phyloP scores from a whole-genome alignment of 35 echinoderm and acorn worm genomes.

The Amphiura filiformis region DNA sequence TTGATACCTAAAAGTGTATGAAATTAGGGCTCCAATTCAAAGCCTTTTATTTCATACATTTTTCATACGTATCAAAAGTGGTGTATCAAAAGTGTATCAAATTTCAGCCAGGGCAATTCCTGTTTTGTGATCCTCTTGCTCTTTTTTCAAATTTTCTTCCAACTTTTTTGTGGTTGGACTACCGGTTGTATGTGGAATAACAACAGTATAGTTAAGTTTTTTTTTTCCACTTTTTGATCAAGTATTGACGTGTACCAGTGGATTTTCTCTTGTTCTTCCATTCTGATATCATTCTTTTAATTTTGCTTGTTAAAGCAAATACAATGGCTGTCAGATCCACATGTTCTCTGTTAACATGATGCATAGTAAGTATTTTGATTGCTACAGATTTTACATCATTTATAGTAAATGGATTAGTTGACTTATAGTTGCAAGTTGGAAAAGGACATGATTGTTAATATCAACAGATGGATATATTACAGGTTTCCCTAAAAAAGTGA shows the following conservation, averaged over 20 bases:
- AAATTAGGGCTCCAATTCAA: too few species aligned
- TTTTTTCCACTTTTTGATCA: conserved; percentile 1
- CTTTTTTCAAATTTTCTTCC: neutral
- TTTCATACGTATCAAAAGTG: too few species aligned
- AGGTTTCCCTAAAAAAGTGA: too few species aligned
- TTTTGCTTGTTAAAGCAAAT: neutral
- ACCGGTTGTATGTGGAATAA: neutral
- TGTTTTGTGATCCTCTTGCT: neutral
- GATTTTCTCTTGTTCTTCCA: neutral
- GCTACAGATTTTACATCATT: too few species aligned
- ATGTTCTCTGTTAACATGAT: neutral
- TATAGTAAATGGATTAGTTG: too few species aligned
- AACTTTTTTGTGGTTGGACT: neutral
- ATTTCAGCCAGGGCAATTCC: too few species aligned
- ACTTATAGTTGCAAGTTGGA: too few species aligned
- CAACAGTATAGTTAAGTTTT: neutral
- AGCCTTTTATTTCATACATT: too few species aligned
- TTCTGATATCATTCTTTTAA: neutral
- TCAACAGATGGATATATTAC: too few species aligned
- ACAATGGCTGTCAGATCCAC: neutral
- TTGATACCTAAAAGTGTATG: too few species aligned
- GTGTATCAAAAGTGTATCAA: too few species aligned
- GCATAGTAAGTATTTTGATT: neutral
- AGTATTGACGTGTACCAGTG: neutral
- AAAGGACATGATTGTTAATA: too few species aligned